These are phyloP conservation scores for Ceratoteleas bidentatus DNA, from an alignment of 1,140 invertebrate species.

Conservation along the genomic window DNA sequence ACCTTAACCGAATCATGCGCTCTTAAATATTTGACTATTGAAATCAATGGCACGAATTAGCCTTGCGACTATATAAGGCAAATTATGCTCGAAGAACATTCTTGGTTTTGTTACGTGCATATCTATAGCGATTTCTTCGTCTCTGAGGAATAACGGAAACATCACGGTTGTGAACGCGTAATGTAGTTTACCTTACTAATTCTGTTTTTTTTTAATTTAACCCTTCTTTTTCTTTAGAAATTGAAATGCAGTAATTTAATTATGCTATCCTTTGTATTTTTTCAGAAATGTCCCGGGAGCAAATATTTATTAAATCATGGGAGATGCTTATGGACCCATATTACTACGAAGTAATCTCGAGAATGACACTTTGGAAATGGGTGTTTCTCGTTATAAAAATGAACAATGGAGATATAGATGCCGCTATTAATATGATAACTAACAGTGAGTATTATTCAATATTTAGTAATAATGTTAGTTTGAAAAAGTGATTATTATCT, in stretches of 20 bases:
- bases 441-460: constrained; percentile 21
- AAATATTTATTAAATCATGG: constrained; percentile 31
- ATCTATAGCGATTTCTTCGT: too few species aligned
- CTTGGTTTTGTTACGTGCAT: too few species aligned
- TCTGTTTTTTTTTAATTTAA: too few species aligned
- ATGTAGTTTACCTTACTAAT: too few species aligned
- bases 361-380: constrained; percentile 27
- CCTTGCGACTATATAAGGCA: too few species aligned
- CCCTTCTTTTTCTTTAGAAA: not conserved
- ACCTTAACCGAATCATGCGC: too few species aligned
- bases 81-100: too few species aligned
- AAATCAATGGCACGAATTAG: too few species aligned
- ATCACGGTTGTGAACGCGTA: not conserved
- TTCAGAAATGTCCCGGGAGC: constrained; percentile 13
- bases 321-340: constrained; percentile 28
- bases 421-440: constrained; percentile 17
- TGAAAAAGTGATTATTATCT: too few species aligned
- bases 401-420: constrained; percentile 17
- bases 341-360: constrained; percentile 14
- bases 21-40: too few species aligned
- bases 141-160: too few species aligned
- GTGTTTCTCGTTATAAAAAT: constrained; percentile 22
- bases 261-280: not conserved
- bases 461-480: too few species aligned
- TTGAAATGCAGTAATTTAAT: not conserved